Base-by-base conservation (phyloP, 2,888 invertebrate species). In the Meiosimyza platycephala region DNA sequence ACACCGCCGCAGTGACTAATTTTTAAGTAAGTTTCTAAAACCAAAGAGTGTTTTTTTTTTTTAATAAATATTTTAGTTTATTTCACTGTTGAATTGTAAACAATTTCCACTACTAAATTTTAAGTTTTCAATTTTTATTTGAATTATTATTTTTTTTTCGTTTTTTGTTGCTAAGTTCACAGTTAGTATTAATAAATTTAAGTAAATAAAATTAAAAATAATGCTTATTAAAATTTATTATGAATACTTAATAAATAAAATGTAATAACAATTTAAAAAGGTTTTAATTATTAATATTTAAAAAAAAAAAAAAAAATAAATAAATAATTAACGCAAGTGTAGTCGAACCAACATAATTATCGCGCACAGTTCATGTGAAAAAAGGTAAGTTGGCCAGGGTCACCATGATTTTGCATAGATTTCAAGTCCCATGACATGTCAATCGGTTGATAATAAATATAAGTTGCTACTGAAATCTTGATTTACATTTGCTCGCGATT, bases 31-130 rank as follows among this genome's bases (percentile, higher is more conserved):
- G 54, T 70, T 84, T 83, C 80, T 83, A 80, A 83, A 81, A 83
- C 82, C 82, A 83, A 83, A 83, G 82, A 83, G 80, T 81, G 64
- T 70, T 70, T 63, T 47, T 33, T 51, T 69, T 28, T 60, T 60
- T 50, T 71, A 70, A 62, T 12, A 12, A 59, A 33, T 40, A 9
- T 40, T 40, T 59, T 67, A 72, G 51, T 72, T 72, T 54, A 60
- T 62, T 63, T 51, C 18, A 48, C 57, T 64, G 50, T 63, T 63
- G 54, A 63, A 55, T 50, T 66, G 28, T 66, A 28, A 28, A 59
- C 33, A 52, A 63, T 69, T 62, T 65, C 48, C 60, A 69, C 57
- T 72, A 48, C 28, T 72, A 67, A 67, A 33, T 62, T 73, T 48
- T 66, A 54, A 54, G 57, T 57, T 57, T 40, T 54, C 54, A 54